Evolutionary conservation across 2,888 invertebrate species (phyloP), one percentile per base, ranked within the genome.

Genomic region (Seira ritae): DNA sequence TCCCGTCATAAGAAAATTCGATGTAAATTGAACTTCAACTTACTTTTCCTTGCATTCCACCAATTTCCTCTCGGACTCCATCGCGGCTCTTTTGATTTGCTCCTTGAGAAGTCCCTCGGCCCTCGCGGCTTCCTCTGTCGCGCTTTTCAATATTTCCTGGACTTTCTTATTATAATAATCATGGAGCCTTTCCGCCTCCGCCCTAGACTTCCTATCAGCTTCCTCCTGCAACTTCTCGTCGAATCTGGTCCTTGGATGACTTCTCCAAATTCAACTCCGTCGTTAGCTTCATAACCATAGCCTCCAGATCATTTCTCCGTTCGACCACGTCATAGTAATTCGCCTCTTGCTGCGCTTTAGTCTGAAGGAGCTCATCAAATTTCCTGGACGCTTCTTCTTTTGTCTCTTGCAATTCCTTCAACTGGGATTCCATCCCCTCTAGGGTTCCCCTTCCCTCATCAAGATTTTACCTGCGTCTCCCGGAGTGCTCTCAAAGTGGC

Each of bases 121-220:
- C 17, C 66, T 68, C 0, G 82, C 67, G 66, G 87, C 84, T 73
- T 87, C 84, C 60, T 86, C 82, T 0, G 86, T 83, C 15, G 87
- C 87, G 0, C 79, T 71, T 24, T 79, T 83, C 10, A 88, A 62
- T 46, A 85, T 84, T 66, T 86, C 87, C 68, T 88, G 84, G 1
- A 89, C 80, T 69, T 89, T 87, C 8, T 37, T 68, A 23, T 86
- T 87, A 60, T 88, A 88, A 69, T 88, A 89, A 1, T 73, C 80
- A 55, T 89, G 88, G 3, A 89, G 85, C 75, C 84, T 78, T 12
- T 88, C 87, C 0, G 84, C 71, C 66, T 89, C 87, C 22, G 81
- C 80, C 19, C 84, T 81, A 24, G 84, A 65, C 72, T 77, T 75
- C 20, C 77, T 68, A 15, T 85, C 80, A 10, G 85, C 72, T 20